These are phyloP conservation scores for Macrocentrus cingulum DNA, from an alignment of 1,140 invertebrate genomes.

Conservation along the genomic window DNA sequence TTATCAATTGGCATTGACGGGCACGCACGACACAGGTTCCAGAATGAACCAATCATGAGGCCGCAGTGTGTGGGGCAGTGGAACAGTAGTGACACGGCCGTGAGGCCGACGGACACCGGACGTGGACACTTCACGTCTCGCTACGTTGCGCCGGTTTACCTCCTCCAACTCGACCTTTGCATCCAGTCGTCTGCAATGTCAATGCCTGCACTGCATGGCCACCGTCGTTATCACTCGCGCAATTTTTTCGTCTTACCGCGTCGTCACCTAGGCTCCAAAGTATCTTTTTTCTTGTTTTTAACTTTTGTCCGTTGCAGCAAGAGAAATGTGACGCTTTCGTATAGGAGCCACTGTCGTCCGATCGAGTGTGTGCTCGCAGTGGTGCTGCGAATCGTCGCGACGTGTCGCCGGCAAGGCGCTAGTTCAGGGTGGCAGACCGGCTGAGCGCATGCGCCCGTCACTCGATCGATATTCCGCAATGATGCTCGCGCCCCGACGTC, in stretches of 20 bases:
- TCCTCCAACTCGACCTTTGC: slow-evolving; percentile 3
- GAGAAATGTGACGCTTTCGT: slow-evolving; percentile 7
- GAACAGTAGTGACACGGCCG: slow-evolving; percentile 45
- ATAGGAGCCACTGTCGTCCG: slow-evolving; percentile 9
- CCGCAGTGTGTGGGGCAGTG: slow-evolving; percentile 55
- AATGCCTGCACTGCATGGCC: neutral
- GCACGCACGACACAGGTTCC: slow-evolving; percentile 90
- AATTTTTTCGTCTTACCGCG: neutral
- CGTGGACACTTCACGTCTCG: slow-evolving; percentile 32
- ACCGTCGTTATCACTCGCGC: neutral
- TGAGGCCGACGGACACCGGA: slow-evolving; percentile 34
- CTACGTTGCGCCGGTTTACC: slow-evolving; percentile 12
- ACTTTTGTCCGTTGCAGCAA: no score
- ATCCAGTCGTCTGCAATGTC: slow-evolving; percentile 6
- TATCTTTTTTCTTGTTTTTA: no score
- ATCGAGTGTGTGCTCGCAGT: slow-evolving; percentile 12
- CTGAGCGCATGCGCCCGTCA: slow-evolving; percentile 42
- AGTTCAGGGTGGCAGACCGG: slow-evolving; percentile 38
- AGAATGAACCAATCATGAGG: slow-evolving; percentile 91
- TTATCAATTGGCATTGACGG: slow-evolving; percentile 91
- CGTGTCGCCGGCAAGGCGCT: slow-evolving; percentile 54
- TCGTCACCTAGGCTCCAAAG: no score
- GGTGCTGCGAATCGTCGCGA: slow-evolving; percentile 44
- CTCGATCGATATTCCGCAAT: slow-evolving; percentile 57
- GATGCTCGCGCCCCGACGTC: slow-evolving; percentile 37